These are phyloP conservation scores for Echinarachnius parma DNA, from an alignment of 53 echinoderm and acorn worm species.

Conservation along the genomic window DNA sequence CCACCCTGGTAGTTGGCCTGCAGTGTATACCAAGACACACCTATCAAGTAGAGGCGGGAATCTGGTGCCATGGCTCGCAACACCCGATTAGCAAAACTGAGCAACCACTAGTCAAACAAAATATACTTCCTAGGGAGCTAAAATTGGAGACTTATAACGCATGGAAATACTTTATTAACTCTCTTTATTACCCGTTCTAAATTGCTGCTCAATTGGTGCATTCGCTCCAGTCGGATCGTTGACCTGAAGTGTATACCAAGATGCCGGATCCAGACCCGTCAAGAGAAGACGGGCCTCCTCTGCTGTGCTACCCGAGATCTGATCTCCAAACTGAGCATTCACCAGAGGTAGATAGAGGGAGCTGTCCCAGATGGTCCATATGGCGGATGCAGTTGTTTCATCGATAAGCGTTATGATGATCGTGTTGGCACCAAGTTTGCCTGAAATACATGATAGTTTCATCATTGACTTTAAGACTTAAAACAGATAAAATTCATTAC, in stretches of 20 bases:
- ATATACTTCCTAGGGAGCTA: too few relatives aligned
- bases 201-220: not conserved
- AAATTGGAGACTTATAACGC: too few relatives aligned
- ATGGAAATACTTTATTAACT: too few relatives aligned
- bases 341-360: not conserved
- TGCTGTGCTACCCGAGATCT: not conserved
- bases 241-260: not conserved
- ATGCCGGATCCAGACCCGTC: not conserved
- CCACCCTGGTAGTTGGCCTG: too few relatives aligned
- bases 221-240: not conserved
- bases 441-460: too few relatives aligned
- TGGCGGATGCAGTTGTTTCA: not conserved
- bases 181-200: constrained; percentile 38
- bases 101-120: too few relatives aligned
- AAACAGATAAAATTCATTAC: too few relatives aligned
- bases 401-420: constrained; percentile 10
- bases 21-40: too few relatives aligned
- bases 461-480: too few relatives aligned
- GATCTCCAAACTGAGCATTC: not conserved
- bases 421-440: not conserved
- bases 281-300: not conserved
- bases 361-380: constrained; percentile 23
- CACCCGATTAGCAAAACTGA: too few relatives aligned
- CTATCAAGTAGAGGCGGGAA: too few relatives aligned
- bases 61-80: too few relatives aligned